Evolutionary conservation across 2,888 invertebrate species (phyloP).

Genomic region (Stramonita haemastoma): DNA sequence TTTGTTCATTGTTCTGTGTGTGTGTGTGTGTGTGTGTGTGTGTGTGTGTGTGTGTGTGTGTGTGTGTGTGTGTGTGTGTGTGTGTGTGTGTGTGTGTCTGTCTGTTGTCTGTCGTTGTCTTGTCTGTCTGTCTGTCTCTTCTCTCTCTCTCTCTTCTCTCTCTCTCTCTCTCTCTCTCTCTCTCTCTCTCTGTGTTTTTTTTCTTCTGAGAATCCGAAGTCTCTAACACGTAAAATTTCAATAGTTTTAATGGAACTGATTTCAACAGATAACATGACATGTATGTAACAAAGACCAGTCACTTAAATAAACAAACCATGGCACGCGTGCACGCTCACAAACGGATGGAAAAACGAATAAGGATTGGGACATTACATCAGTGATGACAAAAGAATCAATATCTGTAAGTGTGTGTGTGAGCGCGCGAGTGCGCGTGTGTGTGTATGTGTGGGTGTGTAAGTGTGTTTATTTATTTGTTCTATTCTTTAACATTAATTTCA

Average conservation of each 20-base stretch:
- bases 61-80: too few relatives aligned
- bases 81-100: neutral
- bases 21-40: too few relatives aligned
- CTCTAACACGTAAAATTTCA: neutral
- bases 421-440: too few relatives aligned
- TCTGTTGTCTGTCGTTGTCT: neutral
- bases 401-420: too few relatives aligned
- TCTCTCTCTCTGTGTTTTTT: neutral
- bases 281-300: neutral
- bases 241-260: conserved; percentile 11
- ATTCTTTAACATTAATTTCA: too few relatives aligned
- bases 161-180: conserved; percentile 10
- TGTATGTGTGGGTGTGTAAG: too few relatives aligned
- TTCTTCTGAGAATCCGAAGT: neutral
- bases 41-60: too few relatives aligned
- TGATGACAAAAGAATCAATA: neutral
- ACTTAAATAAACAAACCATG: neutral
- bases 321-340: neutral
- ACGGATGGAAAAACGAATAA: neutral
- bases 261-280: conserved; percentile 11
- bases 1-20: too few relatives aligned
- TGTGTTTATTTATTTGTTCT: neutral
- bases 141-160: neutral
- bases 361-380: neutral
- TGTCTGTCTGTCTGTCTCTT: neutral